phyloP scores from a whole-genome alignment of 2,888 invertebrate genomes.

The Eustalomyia histrio region DNA sequence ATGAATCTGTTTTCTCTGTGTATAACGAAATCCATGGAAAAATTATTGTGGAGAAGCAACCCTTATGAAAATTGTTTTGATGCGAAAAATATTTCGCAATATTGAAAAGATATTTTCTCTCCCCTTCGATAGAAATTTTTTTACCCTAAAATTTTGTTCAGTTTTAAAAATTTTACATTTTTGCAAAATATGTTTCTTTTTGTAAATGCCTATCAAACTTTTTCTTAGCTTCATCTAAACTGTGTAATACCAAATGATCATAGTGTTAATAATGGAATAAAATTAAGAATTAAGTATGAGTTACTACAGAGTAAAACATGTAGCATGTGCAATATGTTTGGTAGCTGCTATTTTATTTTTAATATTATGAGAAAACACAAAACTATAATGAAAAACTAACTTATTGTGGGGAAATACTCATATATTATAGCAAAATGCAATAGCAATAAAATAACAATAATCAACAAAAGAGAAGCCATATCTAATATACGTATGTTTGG shows the following conservation, averaged over 20 bases:
- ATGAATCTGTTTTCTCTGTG: no score
- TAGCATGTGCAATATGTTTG: conserved; percentile 6
- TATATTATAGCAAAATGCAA: background rate
- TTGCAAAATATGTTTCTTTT: no score
- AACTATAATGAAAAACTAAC: conserved; percentile 6
- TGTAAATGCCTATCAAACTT: no score
- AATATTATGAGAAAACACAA: background rate
- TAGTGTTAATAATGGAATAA: background rate
- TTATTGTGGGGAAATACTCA: background rate
- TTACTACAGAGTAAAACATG: conserved; percentile 16
- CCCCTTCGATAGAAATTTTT: no score
- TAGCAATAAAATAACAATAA: background rate
- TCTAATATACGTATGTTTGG: background rate
- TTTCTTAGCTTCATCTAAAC: no score
- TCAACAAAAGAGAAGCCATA: background rate
- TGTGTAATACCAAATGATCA: background rate
- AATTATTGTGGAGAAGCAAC: no score
- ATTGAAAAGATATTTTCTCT: no score
- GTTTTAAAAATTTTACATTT: no score
- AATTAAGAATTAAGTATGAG: conserved; percentile 5
- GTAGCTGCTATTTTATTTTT: conserved; percentile 11
- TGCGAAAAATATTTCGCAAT: no score
- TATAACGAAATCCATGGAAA: no score
- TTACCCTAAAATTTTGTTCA: no score
- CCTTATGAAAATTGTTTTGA: no score